Percentiles rank a stretch among this genome's conserved stretches.
Conservation (phyloP, 2,888 invertebrate genomes). For the Clepsis dumicolana region DNA sequence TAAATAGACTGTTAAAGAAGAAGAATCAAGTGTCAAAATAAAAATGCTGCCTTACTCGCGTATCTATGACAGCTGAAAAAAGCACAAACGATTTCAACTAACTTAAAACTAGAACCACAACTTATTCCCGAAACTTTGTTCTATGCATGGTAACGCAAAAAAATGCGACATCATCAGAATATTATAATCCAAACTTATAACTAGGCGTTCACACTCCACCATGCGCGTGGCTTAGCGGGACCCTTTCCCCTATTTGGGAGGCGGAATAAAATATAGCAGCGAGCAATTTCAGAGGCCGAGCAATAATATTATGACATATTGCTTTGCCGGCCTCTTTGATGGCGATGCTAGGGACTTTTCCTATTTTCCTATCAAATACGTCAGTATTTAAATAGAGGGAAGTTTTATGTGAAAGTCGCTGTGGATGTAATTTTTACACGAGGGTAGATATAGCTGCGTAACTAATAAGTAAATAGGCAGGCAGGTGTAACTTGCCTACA, state of each 20-base stretch:
- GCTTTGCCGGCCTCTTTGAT: constrained; percentile 67
- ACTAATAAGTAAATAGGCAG: not conserved
- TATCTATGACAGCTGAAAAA: too few relatives aligned
- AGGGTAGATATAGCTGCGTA: too few relatives aligned
- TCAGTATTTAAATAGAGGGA: constrained; percentile 43
- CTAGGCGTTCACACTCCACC: constrained; percentile 12
- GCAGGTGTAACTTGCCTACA: not conserved
- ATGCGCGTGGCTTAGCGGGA: constrained; percentile 22
- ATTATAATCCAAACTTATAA: constrained; percentile 18
- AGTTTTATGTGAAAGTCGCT: constrained; percentile 14
- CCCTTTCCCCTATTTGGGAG: constrained; percentile 54
- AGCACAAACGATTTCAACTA: too few relatives aligned
- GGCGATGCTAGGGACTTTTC: constrained; percentile 56
- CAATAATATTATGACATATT: constrained; percentile 86
- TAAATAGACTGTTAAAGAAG: too few relatives aligned
- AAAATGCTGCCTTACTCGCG: too few relatives aligned
- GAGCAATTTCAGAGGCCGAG: constrained; percentile 73
- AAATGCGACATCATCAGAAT: not conserved
- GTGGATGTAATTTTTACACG: not conserved
- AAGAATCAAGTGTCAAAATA: too few relatives aligned
- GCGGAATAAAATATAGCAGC: constrained; percentile 79
- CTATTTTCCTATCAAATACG: constrained; percentile 48
- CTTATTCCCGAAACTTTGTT: too few relatives aligned
- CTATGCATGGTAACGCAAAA: not conserved
- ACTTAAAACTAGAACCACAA: too few relatives aligned